Evolutionary conservation across 2,888 invertebrate genomes (phyloP).

Genomic region (Dinocampus coccinellae): DNA sequence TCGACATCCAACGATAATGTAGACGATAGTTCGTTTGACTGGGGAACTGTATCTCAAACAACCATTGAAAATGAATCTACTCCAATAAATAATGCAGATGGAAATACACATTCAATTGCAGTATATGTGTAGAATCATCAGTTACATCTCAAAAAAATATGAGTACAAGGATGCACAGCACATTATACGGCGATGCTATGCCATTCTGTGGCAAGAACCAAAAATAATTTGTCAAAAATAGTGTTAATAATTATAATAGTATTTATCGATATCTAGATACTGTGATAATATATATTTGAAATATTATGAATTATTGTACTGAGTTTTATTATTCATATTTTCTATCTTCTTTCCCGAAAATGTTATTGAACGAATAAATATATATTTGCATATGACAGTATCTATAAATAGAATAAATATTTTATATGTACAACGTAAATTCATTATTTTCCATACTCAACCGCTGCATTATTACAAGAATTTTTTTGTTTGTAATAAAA

Average conservation of each 20-base stretch:
- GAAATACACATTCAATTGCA: background rate
- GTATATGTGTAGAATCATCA: background rate
- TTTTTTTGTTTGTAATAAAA: too few species aligned
- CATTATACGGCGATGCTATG: background rate
- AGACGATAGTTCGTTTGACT: background rate
- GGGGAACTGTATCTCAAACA: background rate
- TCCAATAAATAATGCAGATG: background rate
- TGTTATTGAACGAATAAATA: background rate
- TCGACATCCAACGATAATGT: background rate
- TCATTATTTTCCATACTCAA: background rate
- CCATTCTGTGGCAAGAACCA: background rate
- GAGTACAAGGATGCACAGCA: too few species aligned
- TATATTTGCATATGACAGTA: background rate
- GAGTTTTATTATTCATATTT: background rate
- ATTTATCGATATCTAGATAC: background rate
- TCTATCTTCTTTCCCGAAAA: background rate
- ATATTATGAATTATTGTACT: background rate
- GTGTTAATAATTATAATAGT: background rate
- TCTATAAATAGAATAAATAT: background rate
- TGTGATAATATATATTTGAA: background rate
- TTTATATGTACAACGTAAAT: background rate
- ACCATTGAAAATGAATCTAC: background rate
- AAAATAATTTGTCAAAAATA: background rate
- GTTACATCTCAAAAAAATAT: background rate
- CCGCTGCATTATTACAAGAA: too few species aligned